Percentiles rank a stretch among this genome's conserved stretches.
phyloP scores from a whole-genome alignment of 1,140 invertebrate species.

The Dendroctonus ponderosae region DNA sequence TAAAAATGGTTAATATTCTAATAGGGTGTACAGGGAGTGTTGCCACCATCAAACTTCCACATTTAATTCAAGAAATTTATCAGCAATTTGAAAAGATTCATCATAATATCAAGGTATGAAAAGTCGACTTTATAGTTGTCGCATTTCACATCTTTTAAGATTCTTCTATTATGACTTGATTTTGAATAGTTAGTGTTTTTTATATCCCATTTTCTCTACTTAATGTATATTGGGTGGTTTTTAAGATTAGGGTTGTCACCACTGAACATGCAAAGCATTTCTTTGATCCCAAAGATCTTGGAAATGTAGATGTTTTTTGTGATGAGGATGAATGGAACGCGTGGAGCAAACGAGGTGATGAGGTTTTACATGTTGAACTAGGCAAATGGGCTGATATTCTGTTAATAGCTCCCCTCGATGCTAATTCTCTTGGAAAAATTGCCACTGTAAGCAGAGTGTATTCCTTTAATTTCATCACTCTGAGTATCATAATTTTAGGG shows the following conservation, averaged over 20 bases:
- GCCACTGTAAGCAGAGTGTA: conserved; percentile 58
- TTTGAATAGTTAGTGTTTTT: too few relatives aligned
- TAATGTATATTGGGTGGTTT: conserved; percentile 36
- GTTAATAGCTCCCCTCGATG: conserved; percentile 93
- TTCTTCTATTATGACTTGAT: too few relatives aligned
- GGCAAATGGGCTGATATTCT: conserved; percentile 94
- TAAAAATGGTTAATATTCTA: conserved; percentile 61
- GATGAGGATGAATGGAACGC: conserved; percentile 89
- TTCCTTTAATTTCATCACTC: not conserved
- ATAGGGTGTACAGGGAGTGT: conserved; percentile 90
- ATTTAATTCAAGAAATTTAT: conserved; percentile 52
- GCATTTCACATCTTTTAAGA: too few relatives aligned
- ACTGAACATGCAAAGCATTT: conserved; percentile 89
- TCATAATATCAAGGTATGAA: conserved; percentile 11
- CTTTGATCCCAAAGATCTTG: conserved; percentile 65
- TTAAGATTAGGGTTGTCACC: conserved; percentile 72
- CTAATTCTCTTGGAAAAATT: conserved; percentile 95
- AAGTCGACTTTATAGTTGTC: too few relatives aligned
- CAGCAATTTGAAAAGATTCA: conserved; percentile 7
- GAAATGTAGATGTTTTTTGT: conserved; percentile 63
- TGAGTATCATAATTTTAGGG: conserved; percentile 60
- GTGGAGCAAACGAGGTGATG: conserved; percentile 92
- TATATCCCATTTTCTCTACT: too few relatives aligned
- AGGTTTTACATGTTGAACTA: conserved; percentile 94
- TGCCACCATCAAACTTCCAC: conserved; percentile 80